Evolutionary conservation across 2,797 vertebrate species (phyloP), one percentile per base, ranked within the genome.

Genomic region (Setipinna tenuifilis): DNA sequence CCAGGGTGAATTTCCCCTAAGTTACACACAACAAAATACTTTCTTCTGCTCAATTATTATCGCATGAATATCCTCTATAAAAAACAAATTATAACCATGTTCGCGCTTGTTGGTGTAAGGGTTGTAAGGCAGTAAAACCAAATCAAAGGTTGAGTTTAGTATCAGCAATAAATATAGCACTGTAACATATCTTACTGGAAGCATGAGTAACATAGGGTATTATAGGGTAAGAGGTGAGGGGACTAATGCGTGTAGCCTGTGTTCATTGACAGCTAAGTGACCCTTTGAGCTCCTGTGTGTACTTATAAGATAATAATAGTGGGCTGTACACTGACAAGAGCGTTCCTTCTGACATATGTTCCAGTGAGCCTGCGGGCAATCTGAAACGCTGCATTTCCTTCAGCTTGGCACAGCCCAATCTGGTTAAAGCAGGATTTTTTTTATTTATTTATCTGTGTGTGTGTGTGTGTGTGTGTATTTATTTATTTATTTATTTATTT

Each of bases 91-190:
- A 21, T 10, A 44, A 6, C 17, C 31, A 44, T 17, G 16, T 78
- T 78, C 16, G 5, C 35, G 71, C 31, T 6, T 44, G 71, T 44
- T 31, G 17, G 71, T 41, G 17, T 6, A 0, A 0, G 19, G 35
- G 35, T 41, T 41, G 71, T 78, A 17, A 21, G 6, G 17, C 71
- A 16, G 4, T 35, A 35, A 75, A 35, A 35, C 14, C 16, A 75
- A 41, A 16, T 75, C 68, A 78, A 78, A 78, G 71, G 71, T 78
- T 44, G 31, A n/a, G 71, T 78, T 78, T 78, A 78, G 71, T 9
- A 17, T 31, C 17, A 17, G 17, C 31, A 44, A 16, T 75, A 41
- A 75, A 75, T n/a, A 78, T 78, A 21, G 2, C 41, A 78, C 35
- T 78, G 71, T 10, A 16, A 75, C 68, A 19, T 75, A 35, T 19